Evolutionary conservation across 2,888 invertebrate genomes (phyloP).

Genomic region (Himalopsyche tibetana): DNA sequence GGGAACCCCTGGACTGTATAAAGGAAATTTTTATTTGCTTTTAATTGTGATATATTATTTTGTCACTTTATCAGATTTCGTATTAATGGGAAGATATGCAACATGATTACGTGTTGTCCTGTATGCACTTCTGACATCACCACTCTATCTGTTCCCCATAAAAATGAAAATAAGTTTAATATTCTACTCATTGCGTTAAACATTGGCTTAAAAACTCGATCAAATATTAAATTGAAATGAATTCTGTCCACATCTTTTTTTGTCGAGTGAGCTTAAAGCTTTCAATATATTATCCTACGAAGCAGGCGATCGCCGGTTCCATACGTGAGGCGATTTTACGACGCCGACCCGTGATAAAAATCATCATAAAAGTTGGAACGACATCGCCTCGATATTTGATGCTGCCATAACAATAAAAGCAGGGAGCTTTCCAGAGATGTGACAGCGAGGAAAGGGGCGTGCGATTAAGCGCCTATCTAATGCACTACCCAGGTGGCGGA

Average conservation of each 20-base stretch:
- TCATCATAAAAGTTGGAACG: conserved; percentile 65
- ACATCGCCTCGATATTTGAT: conserved; percentile 65
- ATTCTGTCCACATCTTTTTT: neutral
- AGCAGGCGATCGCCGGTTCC: conserved; percentile 29
- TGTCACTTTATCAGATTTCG: too few species aligned
- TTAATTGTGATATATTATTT: too few species aligned
- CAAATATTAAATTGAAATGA: too few species aligned
- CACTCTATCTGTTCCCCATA: too few species aligned
- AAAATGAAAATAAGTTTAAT: too few species aligned
- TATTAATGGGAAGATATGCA: too few species aligned
- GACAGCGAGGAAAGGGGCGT: conserved; percentile 1
- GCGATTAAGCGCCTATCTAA: conserved; percentile 26
- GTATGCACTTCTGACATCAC: too few species aligned
- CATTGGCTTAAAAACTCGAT: too few species aligned
- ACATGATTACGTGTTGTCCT: too few species aligned
- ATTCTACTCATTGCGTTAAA: too few species aligned
- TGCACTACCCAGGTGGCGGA: conserved; percentile 7
- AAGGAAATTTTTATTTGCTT: too few species aligned
- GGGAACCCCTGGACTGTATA: too few species aligned
- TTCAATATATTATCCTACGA: neutral
- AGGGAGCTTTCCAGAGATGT: conserved; percentile 44
- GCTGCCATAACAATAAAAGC: conserved; percentile 65
- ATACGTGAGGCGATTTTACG: conserved; percentile 63
- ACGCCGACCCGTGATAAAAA: conserved; percentile 64
- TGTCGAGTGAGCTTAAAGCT: neutral